Conservation (phyloP, 2,797 vertebrate species). For the Acridotheres tristis region DNA sequence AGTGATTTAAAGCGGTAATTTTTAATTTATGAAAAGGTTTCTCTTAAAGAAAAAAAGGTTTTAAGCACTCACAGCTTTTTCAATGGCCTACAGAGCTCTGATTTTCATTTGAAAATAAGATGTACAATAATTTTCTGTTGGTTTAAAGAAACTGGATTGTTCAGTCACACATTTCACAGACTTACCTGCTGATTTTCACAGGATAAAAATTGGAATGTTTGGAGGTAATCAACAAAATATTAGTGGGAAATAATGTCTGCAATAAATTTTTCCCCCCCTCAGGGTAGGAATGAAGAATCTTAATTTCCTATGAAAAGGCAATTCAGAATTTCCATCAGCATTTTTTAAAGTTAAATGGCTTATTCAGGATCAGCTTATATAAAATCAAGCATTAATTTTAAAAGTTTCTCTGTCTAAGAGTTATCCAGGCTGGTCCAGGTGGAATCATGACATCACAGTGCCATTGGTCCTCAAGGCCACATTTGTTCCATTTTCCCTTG, state of each 20-base stretch:
- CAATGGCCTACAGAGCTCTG: background rate
- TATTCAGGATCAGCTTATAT: background rate
- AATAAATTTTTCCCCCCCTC: background rate
- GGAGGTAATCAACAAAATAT: background rate
- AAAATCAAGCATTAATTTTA: background rate
- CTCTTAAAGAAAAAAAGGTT: background rate
- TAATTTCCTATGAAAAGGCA: background rate
- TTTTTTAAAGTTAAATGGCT: background rate
- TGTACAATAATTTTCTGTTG: background rate
- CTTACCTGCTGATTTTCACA: background rate
- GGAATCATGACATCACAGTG: background rate
- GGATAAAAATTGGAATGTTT: background rate
- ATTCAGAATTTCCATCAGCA: background rate
- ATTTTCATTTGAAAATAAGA: background rate
- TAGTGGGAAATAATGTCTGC: background rate
- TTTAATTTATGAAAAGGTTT: constrained; percentile 23
- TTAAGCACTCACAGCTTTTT: background rate
- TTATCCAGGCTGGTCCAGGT: background rate
- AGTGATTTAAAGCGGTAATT: background rate
- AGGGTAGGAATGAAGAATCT: background rate
- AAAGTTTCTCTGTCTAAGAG: background rate
- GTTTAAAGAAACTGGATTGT: background rate
- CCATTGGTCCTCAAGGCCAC: background rate
- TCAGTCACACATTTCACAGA: background rate
- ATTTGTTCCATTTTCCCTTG: background rate